A percentile compares a stretch with the other conserved stretches of the same genome.
phyloP scores from a whole-genome alignment of 2,113 vertebrate genomes.

The Myrmecobius fasciatus region DNA sequence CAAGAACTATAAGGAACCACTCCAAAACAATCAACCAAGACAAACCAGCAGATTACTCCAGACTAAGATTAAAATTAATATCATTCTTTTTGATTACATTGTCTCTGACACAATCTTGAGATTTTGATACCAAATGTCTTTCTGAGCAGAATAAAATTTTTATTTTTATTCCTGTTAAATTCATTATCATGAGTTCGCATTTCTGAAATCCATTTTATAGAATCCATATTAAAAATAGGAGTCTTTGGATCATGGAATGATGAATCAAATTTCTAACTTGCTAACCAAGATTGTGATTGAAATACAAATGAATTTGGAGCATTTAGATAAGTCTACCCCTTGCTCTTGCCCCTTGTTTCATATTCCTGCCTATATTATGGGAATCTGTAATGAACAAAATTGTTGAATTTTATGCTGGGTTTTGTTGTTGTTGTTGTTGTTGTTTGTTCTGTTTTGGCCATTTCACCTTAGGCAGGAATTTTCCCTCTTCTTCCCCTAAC shows the following conservation, averaged over 20 bases:
- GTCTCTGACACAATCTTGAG: neutral
- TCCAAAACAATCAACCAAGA: neutral
- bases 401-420: neutral
- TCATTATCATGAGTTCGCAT: neutral
- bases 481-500: neutral
- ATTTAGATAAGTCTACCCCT: neutral
- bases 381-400: neutral
- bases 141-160: neutral
- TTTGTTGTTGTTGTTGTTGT: too few relatives aligned
- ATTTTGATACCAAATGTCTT: neutral
- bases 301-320: neutral
- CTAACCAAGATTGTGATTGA: neutral
- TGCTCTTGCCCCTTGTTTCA: neutral
- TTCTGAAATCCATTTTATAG: neutral
- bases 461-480: neutral
- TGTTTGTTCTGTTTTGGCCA: neutral
- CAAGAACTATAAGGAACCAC: neutral
- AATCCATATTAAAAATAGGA: neutral
- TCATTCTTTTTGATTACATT: neutral
- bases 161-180: neutral
- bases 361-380: neutral
- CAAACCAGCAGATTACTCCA: neutral
- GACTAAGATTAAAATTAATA: neutral
- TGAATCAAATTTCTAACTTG: neutral
- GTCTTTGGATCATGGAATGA: neutral